Evolutionary conservation across 1,140 invertebrate species (phyloP).

Genomic region (Lordiphosa stackelbergi): DNA sequence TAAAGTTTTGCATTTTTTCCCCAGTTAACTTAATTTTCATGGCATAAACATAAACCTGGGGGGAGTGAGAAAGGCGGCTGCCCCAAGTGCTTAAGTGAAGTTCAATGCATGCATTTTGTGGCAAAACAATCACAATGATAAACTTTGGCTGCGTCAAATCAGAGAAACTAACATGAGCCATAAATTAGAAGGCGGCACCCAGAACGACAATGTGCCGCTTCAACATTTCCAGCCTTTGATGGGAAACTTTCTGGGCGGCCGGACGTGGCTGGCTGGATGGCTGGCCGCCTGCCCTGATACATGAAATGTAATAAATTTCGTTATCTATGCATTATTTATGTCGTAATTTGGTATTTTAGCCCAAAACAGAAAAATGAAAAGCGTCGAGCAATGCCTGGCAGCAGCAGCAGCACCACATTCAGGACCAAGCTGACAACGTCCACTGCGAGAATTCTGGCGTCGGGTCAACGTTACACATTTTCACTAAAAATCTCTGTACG

Average conservation of each 20-base stretch:
- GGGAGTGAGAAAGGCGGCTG: slow-evolving; percentile 15
- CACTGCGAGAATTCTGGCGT: slow-evolving; percentile 29
- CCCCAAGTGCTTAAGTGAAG: slow-evolving; percentile 9
- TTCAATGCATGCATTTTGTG: slow-evolving; percentile 28
- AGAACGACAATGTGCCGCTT: slow-evolving; percentile 38
- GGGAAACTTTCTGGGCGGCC: slow-evolving; percentile 38
- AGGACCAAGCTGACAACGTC: slow-evolving; percentile 20
- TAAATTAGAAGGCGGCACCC: slow-evolving; percentile 64
- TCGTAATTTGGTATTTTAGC: slow-evolving; percentile 76
- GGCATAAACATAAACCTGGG: slow-evolving; percentile 40
- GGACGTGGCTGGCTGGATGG: slow-evolving; percentile 32
- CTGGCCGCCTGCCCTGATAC: slow-evolving; percentile 35
- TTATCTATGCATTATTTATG: slow-evolving; percentile 76
- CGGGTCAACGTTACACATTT: slow-evolving; percentile 72
- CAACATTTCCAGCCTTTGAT: slow-evolving; percentile 54
- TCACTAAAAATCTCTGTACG: slow-evolving; percentile 40
- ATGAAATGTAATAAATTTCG: slow-evolving; percentile 76
- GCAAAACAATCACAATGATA: slow-evolving; percentile 41
- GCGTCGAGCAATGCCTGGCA: slow-evolving; percentile 50
- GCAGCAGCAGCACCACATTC: slow-evolving; percentile 20
- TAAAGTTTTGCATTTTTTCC: slow-evolving; percentile 36
- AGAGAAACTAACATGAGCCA: slow-evolving; percentile 69
- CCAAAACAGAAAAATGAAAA: slow-evolving; percentile 74
- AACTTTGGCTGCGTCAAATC: slow-evolving; percentile 54
- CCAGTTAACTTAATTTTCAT: slow-evolving; percentile 49